These are phyloP conservation scores for Aporrectodea caliginosa DNA, from an alignment of 1,140 invertebrate species.

Conservation along the genomic window DNA sequence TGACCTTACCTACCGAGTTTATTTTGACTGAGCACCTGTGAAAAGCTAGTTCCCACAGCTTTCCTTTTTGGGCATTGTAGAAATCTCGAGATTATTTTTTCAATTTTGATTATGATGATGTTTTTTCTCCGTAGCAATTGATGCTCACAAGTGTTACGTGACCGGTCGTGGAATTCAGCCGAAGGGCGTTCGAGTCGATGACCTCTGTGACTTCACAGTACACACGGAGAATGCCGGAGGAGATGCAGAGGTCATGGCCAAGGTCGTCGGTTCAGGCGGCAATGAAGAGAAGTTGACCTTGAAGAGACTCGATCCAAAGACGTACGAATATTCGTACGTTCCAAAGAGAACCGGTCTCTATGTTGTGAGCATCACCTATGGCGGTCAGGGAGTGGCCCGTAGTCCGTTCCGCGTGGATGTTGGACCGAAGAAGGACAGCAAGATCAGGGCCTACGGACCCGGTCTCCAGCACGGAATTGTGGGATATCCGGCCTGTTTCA, in stretches of 20 bases:
- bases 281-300: conserved; percentile 41
- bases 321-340: conserved; percentile 59
- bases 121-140: conserved; percentile 40
- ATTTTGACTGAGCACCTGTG: too few species aligned
- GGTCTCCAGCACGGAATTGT: conserved; percentile 78
- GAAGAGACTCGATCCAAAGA: conserved; percentile 37
- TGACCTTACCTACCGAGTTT: too few species aligned
- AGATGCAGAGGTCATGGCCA: conserved; percentile 72
- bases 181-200: conserved; percentile 75
- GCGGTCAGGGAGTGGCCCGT: conserved; percentile 74
- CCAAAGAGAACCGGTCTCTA: not conserved
- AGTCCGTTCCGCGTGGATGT: conserved; percentile 71
- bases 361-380: conserved; percentile 43
- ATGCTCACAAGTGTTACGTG: conserved; percentile 54
- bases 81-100: too few species aligned
- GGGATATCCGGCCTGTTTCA: conserved; percentile 77
- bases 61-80: too few species aligned
- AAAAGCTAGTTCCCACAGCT: too few species aligned
- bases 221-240: conserved; percentile 76
- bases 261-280: conserved; percentile 62
- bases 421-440: conserved; percentile 75
- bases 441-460: conserved; percentile 79
- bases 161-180: conserved; percentile 78
- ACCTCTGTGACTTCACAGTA: conserved; percentile 80
- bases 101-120: too few species aligned